Percentiles rank a stretch among this genome's conserved stretches.
phyloP scores from a whole-genome alignment of 2,797 vertebrate genomes.

The Microchirus variegatus region DNA sequence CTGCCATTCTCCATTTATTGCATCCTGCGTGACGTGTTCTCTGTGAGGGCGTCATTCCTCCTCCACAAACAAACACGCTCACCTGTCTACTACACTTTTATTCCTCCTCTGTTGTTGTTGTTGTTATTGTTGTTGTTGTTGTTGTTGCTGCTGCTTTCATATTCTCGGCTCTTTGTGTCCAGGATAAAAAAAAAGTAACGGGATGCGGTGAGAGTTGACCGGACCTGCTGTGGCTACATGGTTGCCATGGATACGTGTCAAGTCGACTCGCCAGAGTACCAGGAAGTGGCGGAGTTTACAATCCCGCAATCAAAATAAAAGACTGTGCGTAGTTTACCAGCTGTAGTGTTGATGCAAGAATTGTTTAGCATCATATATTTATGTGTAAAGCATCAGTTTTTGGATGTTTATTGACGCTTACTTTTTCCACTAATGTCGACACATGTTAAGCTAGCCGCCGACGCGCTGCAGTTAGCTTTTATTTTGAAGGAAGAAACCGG shows the following conservation, averaged over 20 bases:
- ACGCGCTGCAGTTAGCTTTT: no score
- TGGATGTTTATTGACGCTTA: no score
- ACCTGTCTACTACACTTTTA: background rate
- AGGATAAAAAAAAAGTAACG: constrained; percentile 32
- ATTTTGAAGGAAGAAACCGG: no score
- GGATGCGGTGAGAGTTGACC: constrained; percentile 33
- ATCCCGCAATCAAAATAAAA: constrained; percentile 22
- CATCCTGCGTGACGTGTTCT: constrained; percentile 55
- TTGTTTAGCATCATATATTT: no score
- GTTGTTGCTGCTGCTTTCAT: constrained; percentile 2
- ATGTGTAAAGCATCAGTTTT: no score
- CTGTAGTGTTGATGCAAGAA: no score
- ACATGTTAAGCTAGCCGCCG: no score
- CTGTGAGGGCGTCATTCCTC: constrained; percentile 72
- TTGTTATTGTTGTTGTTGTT: background rate
- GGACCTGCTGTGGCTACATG: constrained; percentile 26
- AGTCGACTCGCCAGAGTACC: background rate
- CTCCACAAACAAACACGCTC: background rate
- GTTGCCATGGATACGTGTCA: constrained; percentile 64
- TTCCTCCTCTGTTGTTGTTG: background rate
- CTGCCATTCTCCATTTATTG: constrained; percentile 68
- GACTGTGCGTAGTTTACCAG: no score
- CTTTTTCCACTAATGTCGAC: no score
- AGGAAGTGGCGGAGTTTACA: constrained; percentile 7
- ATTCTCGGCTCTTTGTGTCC: background rate